Evolutionary conservation across 2,888 invertebrate species (phyloP), one percentile per base, ranked within the genome.

Genomic region (Sesia apiformis): DNA sequence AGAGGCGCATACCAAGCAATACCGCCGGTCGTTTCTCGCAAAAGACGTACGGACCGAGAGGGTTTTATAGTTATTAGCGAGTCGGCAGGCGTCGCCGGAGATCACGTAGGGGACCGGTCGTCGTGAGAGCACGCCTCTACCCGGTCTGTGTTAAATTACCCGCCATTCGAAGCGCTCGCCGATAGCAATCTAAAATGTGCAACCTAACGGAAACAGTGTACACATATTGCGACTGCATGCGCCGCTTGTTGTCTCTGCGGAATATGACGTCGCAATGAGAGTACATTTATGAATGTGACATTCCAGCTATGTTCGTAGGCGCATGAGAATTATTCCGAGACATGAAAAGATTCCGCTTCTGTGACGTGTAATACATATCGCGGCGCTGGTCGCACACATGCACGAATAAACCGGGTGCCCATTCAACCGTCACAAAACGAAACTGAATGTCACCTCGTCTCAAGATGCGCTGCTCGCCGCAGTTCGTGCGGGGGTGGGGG

Each of bases 91-190:
- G 80, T 81, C 73, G 74, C 74, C 77, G 76, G 77, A 79, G 81
- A 82, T 82, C 84, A 84, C 84, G 84, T 84, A 83, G 74, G 68
- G 76, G 73, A 76, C 80, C 76, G 78, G 76, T 77, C 76, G 76
- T 72, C 69, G 72, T 67, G 74, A 74, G 69, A 67, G 65, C 60
- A 62, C 63, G 59, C 60, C 66, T 63, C 61, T 59, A 55, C 52
- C 58, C 55, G 39, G 53, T 53, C 60, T 57, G 60, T 59, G 67
- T 69, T 68, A 70, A 66, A 72, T 72, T 74, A 74, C 69, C 70
- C 65, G 60, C 60, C 59, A 52, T 52, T 42, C 63, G 61, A 59
- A 62, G 66, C 60, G 60, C 62, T 60, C 62, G 57, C 61, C 57
- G 58, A 59, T 60, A 61, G 63, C 58, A 66, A 65, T 78, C 77